Evolutionary conservation across 2,113 vertebrate genomes (phyloP).

Genomic region (Myiozetetes cayanensis): DNA sequence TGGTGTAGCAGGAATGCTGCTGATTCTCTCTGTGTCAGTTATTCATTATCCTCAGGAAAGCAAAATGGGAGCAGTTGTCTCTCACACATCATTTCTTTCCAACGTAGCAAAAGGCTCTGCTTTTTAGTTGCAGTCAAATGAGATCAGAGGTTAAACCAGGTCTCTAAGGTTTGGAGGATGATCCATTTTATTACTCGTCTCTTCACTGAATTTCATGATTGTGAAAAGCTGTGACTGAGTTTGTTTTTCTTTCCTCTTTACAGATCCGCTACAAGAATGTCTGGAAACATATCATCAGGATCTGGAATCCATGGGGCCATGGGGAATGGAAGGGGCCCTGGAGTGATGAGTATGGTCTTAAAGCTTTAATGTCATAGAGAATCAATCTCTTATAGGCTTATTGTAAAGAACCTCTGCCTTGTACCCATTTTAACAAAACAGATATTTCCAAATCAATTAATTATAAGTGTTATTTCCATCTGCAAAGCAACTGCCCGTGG

Average conservation of each 20-base stretch:
- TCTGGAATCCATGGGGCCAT: constrained; percentile 77
- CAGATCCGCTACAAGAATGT: constrained; percentile 62
- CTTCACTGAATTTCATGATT: neutral
- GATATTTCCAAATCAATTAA: neutral
- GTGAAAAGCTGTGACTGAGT: neutral
- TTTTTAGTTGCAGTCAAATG: constrained; percentile 27
- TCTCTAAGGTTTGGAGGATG: neutral
- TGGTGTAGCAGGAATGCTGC: neutral
- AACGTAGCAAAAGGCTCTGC: neutral
- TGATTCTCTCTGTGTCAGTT: neutral
- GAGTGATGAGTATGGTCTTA: constrained; percentile 68
- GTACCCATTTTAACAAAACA: neutral
- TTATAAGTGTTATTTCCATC: neutral
- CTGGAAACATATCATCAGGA: constrained; percentile 65
- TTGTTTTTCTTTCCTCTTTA: constrained; percentile 5
- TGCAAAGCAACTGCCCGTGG: neutral
- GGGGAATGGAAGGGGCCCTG: constrained; percentile 75
- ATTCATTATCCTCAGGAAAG: neutral
- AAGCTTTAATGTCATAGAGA: neutral
- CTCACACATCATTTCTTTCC: neutral
- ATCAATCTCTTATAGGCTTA: neutral
- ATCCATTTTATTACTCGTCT: neutral
- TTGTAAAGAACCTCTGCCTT: neutral
- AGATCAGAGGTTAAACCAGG: constrained; percentile 52
- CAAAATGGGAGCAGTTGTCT: neutral